Base-by-base conservation (phyloP, 1,140 invertebrate species). In the Trachymyrmex septentrionalis region DNA sequence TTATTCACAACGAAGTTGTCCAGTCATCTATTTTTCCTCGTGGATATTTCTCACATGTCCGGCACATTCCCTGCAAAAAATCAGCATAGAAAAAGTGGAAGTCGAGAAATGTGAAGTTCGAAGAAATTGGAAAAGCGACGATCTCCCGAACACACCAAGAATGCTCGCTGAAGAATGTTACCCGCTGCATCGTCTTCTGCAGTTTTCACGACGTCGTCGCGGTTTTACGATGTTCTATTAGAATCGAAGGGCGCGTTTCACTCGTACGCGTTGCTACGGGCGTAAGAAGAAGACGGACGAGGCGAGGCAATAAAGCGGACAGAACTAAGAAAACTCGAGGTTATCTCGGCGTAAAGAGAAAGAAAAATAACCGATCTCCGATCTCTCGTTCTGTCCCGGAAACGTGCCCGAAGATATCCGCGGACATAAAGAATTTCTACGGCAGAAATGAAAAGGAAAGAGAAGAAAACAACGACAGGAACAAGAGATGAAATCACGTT, bases 311-410 rank as follows among this genome's bases (percentile, higher is more conserved):
- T 84, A 84, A 84, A 84, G 69, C 55, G 69, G 38, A 84, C 80
- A 48, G 34, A 75, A 55, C 24, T 69, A 50, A 75, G 80, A 61
- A 59, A 61, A 75, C 69, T 48, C 55, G 9, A 30, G 66, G 30
- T 73, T 73, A 73, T 59, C 55, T n/a, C 38, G 38, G 34, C 10
- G 72, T 16, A 86, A 86, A 44, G 34, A 57, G 81, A 38, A 84
- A 89, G 55, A 85, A 89, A 64, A 89, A 82, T 76, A 86, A 88
- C 69, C n/a, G 88, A 90, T 89, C 88, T 89, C 57, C 61, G 63
- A 55, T 53, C 21, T 64, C 57, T 61, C 67, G 34, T 73, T 75
- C 69, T 19, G 44, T 61, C 63, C 55, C 80, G 80, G 69, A 84
- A 84, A 84, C 80, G 80, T 69, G 67, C 38, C 19, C 55, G 38